Base-by-base conservation (phyloP, 2,113 vertebrate species). In the Clarias gariepinus region DNA sequence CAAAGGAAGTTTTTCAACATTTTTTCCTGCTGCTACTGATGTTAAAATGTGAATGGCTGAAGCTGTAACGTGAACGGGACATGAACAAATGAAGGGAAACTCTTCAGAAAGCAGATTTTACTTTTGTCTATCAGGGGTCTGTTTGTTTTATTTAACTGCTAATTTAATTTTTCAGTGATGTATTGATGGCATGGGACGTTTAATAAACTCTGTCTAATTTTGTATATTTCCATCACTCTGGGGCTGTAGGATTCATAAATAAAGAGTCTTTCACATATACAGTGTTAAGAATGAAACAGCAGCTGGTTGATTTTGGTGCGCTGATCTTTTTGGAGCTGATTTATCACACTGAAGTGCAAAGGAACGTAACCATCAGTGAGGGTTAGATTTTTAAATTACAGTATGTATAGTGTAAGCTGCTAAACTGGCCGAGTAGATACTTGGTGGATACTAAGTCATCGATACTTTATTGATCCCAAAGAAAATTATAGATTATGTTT, bases 141-240 rank as follows among this genome's bases (percentile, higher is more conserved):
- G 30, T 25, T 78, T 55, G 6, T 15, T 28, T 55, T 63, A 55
- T 86, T 85, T 85, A 80, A 33, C n/a, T 71, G 53, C 36, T 33
- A 82, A 90, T 90, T 90, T 87, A 88, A 88, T 68, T 84, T 87
- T 57, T 90, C 87, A 87, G 58, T 85, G 77, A 82, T 89, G 83
- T 60, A 81, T 30, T 83, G 23, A 30, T 64, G 18, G 80, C 68
- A 86, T 80, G 68, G 73, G 73, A 19, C 55, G 13, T 76, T 83
- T 68, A 90, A 87, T 87, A 88, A 90, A 88, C 5, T 15, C 3
- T 63, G 21, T 53, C 57, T 47, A 41, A 57, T 85, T 88, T 85
- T 60, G 66, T 68, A 41, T 19, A 52, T 10, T 28, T 21, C 30
- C 3, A 16, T 41, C 9, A 81, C 9, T 68, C 21, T 47, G 16